Percentiles rank a stretch among this genome's conserved stretches.
phyloP scores from a whole-genome alignment of 2,113 vertebrate species.

The Cottus gobio region DNA sequence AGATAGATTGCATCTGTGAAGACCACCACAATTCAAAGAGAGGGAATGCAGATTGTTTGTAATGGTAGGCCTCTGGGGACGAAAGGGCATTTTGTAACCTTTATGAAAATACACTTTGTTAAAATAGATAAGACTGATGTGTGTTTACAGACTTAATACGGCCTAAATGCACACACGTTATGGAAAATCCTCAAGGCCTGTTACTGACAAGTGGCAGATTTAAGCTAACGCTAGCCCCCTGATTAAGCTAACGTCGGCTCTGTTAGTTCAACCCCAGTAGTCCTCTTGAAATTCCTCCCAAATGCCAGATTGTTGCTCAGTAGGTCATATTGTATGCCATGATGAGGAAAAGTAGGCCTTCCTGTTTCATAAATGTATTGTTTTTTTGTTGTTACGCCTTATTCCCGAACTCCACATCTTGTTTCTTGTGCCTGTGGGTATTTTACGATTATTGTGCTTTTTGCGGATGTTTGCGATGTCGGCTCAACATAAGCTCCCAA shows the following conservation, averaged over 20 bases:
- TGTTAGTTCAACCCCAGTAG: background rate
- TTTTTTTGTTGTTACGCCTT: background rate
- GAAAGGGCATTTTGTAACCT: slow-evolving; percentile 37
- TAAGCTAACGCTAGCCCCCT: background rate
- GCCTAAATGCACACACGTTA: background rate
- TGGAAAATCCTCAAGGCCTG: background rate
- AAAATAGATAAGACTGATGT: background rate
- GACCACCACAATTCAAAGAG: slow-evolving; percentile 67
- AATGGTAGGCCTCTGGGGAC: slow-evolving; percentile 39
- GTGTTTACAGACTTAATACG: slow-evolving; percentile 12
- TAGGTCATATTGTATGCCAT: background rate
- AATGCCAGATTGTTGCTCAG: background rate
- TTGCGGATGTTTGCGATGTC: no score
- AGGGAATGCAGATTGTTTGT: slow-evolving; percentile 48
- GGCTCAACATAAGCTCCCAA: background rate
- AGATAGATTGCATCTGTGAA: slow-evolving; percentile 57
- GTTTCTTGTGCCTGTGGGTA: background rate
- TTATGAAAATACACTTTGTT: slow-evolving; percentile 45
- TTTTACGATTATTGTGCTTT: background rate
- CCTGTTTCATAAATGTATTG: background rate
- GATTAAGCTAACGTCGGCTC: background rate
- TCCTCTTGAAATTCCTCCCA: background rate
- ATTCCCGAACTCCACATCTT: background rate
- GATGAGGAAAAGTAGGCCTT: background rate
- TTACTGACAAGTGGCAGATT: background rate